These are phyloP conservation scores for Acheta domesticus DNA, from an alignment of 2,888 invertebrate species.

Conservation along the genomic window DNA sequence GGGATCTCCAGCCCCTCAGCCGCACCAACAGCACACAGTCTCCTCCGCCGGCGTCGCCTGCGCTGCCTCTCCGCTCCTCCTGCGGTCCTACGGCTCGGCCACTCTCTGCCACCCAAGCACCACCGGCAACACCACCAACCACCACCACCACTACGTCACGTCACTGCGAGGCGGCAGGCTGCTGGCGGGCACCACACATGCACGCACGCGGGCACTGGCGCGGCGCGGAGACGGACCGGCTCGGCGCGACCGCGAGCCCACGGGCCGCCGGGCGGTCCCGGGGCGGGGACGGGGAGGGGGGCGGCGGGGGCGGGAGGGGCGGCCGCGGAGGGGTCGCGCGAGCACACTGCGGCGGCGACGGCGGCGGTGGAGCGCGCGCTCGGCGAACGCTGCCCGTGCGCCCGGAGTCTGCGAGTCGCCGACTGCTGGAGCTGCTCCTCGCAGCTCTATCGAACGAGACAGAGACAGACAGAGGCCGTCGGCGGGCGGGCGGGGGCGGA, in stretches of 20 bases:
- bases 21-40: no score
- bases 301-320: no score
- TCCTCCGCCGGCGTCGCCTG: not conserved
- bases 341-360: not conserved
- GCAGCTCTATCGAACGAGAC: not conserved
- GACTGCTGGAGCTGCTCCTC: constrained; percentile 1
- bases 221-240: not conserved
- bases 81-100: not conserved
- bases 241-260: not conserved
- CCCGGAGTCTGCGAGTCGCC: not conserved
- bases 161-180: not conserved
- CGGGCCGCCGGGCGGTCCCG: not conserved
- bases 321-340: not conserved
- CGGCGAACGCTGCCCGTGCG: not conserved
- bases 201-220: not conserved
- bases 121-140: not conserved
- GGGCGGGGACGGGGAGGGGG: not conserved
- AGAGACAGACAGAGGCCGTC: not conserved
- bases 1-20: no score
- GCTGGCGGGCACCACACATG: not conserved
- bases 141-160: not conserved
- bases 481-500: not conserved
- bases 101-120: not conserved
- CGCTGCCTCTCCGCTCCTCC: not conserved
- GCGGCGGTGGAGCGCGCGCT: not conserved